Evolutionary conservation across 2,797 vertebrate species (phyloP).

Genomic region (Esox lucius): DNA sequence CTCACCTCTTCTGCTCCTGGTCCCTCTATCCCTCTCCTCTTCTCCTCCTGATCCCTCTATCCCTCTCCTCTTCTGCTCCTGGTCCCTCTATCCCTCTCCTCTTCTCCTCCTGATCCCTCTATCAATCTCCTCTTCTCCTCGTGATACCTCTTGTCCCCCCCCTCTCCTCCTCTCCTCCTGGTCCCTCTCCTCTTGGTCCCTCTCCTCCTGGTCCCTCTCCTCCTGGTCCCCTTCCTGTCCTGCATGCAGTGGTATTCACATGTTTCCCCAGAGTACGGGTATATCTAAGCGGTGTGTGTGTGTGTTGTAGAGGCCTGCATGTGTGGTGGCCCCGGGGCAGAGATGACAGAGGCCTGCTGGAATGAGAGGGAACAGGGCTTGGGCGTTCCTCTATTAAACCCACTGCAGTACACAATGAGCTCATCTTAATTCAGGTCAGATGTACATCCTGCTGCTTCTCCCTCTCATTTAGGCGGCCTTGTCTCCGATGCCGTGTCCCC

Average conservation of each 20-base stretch:
- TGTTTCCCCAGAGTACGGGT: slow-evolving; percentile 54
- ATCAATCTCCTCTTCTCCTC: not conserved
- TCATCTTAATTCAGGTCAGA: slow-evolving; percentile 88
- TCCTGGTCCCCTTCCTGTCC: slow-evolving; percentile 38
- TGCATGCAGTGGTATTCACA: slow-evolving; percentile 47
- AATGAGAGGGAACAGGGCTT: slow-evolving; percentile 84
- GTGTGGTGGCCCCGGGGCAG: slow-evolving; percentile 78
- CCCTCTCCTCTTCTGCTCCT: slow-evolving; percentile 32
- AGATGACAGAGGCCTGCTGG: slow-evolving; percentile 82
- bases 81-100: slow-evolving; percentile 34
- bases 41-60: not conserved
- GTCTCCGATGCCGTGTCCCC: slow-evolving; percentile 27
- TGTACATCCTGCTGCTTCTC: slow-evolving; percentile 76
- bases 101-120: slow-evolving; percentile 1
- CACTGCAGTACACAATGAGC: slow-evolving; percentile 84
- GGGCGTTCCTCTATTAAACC: slow-evolving; percentile 87
- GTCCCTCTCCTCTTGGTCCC: slow-evolving; percentile 62
- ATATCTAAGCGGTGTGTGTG: slow-evolving; percentile 61
- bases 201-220: slow-evolving; percentile 65
- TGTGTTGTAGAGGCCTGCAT: slow-evolving; percentile 68
- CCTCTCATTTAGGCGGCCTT: slow-evolving; percentile 28
- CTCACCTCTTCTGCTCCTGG: not conserved
- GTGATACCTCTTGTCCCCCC: slow-evolving; percentile 52
- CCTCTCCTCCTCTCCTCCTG: slow-evolving; percentile 57
- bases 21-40: slow-evolving; percentile 28